These are phyloP conservation scores for Brassicogethes aeneus DNA, from an alignment of 2,888 invertebrate species.

Conservation along the genomic window DNA sequence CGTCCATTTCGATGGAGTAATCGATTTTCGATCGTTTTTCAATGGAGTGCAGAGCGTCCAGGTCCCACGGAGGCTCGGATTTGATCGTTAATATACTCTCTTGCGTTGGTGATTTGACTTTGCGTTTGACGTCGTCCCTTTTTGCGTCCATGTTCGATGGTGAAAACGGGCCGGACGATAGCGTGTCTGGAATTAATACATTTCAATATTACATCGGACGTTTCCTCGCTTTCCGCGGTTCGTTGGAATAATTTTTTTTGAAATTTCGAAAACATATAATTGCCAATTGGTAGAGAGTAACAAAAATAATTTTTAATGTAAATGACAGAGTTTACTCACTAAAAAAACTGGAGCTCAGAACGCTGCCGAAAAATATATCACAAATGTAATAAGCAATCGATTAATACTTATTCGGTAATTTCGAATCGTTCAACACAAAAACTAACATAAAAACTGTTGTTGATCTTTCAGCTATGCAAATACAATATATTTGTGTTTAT, in stretches of 20 bases:
- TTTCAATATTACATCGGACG: too few relatives aligned
- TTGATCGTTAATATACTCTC: conserved; percentile 38
- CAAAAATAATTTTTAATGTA: background rate
- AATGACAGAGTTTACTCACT: conserved; percentile 8
- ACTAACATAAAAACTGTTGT: too few relatives aligned
- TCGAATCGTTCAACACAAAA: background rate
- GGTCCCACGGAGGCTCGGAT: conserved; percentile 48
- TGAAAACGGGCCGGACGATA: conserved; percentile 49
- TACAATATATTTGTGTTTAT: too few relatives aligned
- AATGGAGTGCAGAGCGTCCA: conserved; percentile 31
- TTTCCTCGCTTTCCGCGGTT: too few relatives aligned
- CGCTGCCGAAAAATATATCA: conserved; percentile 7
- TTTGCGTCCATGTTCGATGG: conserved; percentile 40
- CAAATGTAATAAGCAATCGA: background rate
- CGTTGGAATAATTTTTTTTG: conserved; percentile 10
- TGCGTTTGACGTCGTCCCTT: conserved; percentile 31
- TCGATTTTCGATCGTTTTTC: conserved; percentile 57
- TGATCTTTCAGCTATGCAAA: too few relatives aligned
- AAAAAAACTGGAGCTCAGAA: conserved; percentile 5
- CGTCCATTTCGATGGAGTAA: conserved; percentile 68
- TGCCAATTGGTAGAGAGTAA: conserved; percentile 8
- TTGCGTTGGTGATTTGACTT: conserved; percentile 37
- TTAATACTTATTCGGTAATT: conserved; percentile 4
- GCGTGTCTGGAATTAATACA: conserved; percentile 10
- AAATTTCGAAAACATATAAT: conserved; percentile 15